Evolutionary conservation across 2,113 vertebrate genomes (phyloP).

Genomic region (Callipepla squamata): DNA sequence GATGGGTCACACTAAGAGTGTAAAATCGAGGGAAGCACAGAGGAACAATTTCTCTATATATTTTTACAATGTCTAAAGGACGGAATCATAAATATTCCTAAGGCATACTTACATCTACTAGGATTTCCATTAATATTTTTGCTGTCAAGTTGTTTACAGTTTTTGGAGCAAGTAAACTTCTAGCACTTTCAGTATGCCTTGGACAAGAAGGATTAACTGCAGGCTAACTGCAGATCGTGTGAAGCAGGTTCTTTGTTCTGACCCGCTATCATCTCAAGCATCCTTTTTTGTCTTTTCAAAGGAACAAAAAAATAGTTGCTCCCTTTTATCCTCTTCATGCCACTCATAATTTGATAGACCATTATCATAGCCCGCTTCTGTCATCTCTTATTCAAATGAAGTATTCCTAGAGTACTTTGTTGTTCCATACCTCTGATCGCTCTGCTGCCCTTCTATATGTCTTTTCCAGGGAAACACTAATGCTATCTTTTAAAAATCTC

Average conservation of each 20-base stretch:
- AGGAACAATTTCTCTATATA: not conserved
- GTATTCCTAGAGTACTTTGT: constrained; percentile 28
- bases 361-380: constrained; percentile 39
- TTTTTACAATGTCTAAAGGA: not conserved
- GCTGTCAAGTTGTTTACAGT: not conserved
- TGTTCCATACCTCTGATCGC: constrained; percentile 45
- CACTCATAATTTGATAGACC: constrained; percentile 49
- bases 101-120: not conserved
- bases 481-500: constrained; percentile 32
- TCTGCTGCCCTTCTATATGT: not conserved
- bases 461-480: not conserved
- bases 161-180: not conserved
- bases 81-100: not conserved
- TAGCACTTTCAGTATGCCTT: not conserved
- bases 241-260: constrained; percentile 13
- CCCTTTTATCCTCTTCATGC: constrained; percentile 43
- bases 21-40: not conserved
- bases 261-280: constrained; percentile 18
- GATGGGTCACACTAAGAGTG: not conserved
- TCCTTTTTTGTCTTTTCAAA: constrained; percentile 14
- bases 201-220: not conserved
- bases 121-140: not conserved
- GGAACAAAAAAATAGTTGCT: not conserved
- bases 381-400: constrained; percentile 39
- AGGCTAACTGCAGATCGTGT: not conserved